These are phyloP conservation scores for Drepana falcataria DNA, from an alignment of 2,888 invertebrate species.

Conservation along the genomic window DNA sequence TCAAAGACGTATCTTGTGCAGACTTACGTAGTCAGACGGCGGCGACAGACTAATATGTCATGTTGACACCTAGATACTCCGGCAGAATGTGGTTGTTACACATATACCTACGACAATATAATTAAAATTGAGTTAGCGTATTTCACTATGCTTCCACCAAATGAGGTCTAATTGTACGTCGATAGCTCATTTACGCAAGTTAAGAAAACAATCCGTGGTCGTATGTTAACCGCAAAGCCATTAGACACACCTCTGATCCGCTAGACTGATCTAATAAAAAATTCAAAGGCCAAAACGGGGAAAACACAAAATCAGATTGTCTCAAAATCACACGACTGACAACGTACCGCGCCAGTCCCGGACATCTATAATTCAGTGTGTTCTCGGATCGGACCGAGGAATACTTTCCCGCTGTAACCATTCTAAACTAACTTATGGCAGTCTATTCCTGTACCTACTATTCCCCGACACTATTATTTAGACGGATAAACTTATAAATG, in stretches of 20 bases:
- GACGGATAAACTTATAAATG: slow-evolving; percentile 12
- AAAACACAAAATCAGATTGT: slow-evolving; percentile 75
- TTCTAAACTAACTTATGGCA: slow-evolving; percentile 43
- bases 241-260: slow-evolving; percentile 56
- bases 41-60: too few species aligned
- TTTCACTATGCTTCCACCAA: slow-evolving; percentile 3
- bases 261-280: slow-evolving; percentile 65
- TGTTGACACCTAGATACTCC: too few species aligned
- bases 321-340: slow-evolving; percentile 75
- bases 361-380: slow-evolving; percentile 71
- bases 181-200: slow-evolving; percentile 23
- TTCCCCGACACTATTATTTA: slow-evolving; percentile 21
- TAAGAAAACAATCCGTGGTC: slow-evolving; percentile 34
- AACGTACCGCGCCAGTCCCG: slow-evolving; percentile 50
- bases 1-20: too few species aligned
- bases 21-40: too few species aligned
- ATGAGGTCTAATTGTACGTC: slow-evolving; percentile 27
- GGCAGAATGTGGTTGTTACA: too few species aligned
- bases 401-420: slow-evolving; percentile 41
- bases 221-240: slow-evolving; percentile 50
- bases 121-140: too few species aligned
- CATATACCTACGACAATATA: too few species aligned
- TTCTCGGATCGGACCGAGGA: slow-evolving; percentile 32
- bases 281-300: slow-evolving; percentile 71
- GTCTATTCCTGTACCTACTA: slow-evolving; percentile 45